Percentiles rank a stretch among this genome's conserved stretches.
phyloP scores from a whole-genome alignment of 2,113 vertebrate genomes.

The Oostethus manadensis region DNA sequence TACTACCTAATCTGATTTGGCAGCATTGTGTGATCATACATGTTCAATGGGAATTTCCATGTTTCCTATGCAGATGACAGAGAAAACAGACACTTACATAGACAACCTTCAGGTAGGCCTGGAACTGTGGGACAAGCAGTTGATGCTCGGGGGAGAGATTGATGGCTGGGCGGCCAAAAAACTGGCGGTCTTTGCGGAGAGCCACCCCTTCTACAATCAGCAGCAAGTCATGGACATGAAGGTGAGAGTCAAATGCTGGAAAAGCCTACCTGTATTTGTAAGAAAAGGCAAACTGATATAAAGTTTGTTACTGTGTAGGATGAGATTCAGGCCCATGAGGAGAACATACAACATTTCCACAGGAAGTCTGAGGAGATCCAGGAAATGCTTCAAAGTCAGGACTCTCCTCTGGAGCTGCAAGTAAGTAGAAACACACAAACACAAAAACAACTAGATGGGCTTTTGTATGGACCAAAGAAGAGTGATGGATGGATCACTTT shows the following conservation, averaged over 20 bases:
- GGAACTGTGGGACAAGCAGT: slow-evolving; percentile 90
- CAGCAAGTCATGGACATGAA: slow-evolving; percentile 72
- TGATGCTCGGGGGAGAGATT: slow-evolving; percentile 72
- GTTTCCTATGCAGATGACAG: slow-evolving; percentile 77
- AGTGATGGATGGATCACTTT: background rate
- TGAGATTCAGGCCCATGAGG: slow-evolving; percentile 77
- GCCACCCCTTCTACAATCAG: slow-evolving; percentile 65
- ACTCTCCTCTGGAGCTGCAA: slow-evolving; percentile 88
- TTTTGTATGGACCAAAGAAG: background rate
- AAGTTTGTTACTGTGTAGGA: slow-evolving; percentile 60
- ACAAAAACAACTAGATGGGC: background rate
- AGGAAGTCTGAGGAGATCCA: slow-evolving; percentile 82
- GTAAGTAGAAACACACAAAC: slow-evolving; percentile 50
- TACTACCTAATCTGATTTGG: no score
- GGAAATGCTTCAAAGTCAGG: slow-evolving; percentile 80
- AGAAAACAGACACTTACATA: slow-evolving; percentile 82
- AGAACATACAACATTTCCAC: slow-evolving; percentile 79
- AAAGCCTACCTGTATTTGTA: background rate
- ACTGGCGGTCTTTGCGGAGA: slow-evolving; percentile 67
- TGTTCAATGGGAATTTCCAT: background rate
- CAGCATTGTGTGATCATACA: no score
- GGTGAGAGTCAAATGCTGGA: slow-evolving; percentile 56
- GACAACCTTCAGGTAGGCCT: slow-evolving; percentile 83
- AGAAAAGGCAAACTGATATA: background rate
- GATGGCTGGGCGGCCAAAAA: slow-evolving; percentile 75